These are phyloP conservation scores for Grantiella picta DNA, from an alignment of 2,113 vertebrate genomes.

Conservation along the genomic window DNA sequence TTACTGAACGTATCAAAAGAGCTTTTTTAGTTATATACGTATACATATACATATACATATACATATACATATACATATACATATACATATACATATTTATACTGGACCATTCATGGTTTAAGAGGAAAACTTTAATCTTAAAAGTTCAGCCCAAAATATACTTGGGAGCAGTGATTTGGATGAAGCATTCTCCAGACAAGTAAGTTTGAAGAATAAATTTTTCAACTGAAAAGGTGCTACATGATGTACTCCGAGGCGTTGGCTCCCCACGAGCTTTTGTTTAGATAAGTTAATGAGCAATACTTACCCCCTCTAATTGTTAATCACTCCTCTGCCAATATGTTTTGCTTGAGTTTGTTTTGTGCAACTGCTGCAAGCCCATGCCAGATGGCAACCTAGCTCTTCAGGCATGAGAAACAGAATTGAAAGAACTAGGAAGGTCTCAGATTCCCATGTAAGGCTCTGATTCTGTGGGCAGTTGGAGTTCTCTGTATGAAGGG, in stretches of 20 bases:
- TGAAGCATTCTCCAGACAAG: not conserved
- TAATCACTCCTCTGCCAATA: not conserved
- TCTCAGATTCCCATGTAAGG: not conserved
- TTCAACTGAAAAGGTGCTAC: not conserved
- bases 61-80: not conserved
- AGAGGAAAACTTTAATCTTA: not conserved
- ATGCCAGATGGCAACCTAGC: conserved; percentile 17
- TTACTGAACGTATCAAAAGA: not conserved
- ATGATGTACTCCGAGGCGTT: not conserved
- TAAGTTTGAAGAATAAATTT: not conserved
- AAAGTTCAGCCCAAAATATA: not conserved
- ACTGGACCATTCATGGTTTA: not conserved
- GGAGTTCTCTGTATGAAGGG: not conserved
- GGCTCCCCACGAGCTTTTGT: not conserved
- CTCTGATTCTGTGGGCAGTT: not conserved
- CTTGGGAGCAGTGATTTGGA: not conserved
- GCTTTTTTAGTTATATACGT: not conserved
- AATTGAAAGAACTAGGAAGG: not conserved
- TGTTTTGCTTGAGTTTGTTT: not conserved
- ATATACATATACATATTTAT: not conserved
- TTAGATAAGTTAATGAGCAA: not conserved
- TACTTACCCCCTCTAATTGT: not conserved
- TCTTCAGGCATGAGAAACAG: not conserved
- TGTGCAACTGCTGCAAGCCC: not conserved
- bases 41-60: not conserved